These are phyloP conservation scores for Pseudochirops cupreus DNA, from an alignment of 2,797 vertebrate genomes.

Conservation along the genomic window DNA sequence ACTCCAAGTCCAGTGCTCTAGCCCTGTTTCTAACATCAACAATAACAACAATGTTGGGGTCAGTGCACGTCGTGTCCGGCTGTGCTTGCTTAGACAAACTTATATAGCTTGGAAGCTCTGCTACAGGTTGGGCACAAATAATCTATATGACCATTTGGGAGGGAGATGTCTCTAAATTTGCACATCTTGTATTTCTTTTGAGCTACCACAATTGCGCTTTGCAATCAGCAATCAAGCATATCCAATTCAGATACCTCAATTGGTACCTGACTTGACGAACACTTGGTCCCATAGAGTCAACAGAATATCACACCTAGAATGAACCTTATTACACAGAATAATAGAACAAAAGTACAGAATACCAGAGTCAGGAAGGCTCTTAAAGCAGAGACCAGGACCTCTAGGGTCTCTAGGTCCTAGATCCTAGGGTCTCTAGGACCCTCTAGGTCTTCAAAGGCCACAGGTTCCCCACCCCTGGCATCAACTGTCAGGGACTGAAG, in stretches of 20 bases:
- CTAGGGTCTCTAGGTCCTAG: too few species aligned
- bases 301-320: not conserved
- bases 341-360: not conserved
- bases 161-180: not conserved
- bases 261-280: not conserved
- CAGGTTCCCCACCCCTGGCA: not conserved
- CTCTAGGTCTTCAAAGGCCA: too few species aligned
- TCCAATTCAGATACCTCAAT: not conserved
- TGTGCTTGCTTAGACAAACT: not conserved
- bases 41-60: not conserved
- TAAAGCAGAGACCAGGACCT: not conserved
- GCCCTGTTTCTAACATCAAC: not conserved
- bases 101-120: not conserved
- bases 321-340: not conserved
- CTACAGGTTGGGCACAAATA: not conserved
- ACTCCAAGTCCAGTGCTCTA: not conserved
- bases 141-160: not conserved
- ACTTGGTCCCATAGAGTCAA: not conserved
- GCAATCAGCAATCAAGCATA: not conserved
- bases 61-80: not conserved
- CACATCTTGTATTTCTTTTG: not conserved
- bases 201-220: not conserved
- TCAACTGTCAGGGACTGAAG: not conserved
- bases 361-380: not conserved
- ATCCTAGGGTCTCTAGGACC: too few species aligned